Conservation (phyloP, 1,140 invertebrate genomes). For the Halesus radiatus region DNA sequence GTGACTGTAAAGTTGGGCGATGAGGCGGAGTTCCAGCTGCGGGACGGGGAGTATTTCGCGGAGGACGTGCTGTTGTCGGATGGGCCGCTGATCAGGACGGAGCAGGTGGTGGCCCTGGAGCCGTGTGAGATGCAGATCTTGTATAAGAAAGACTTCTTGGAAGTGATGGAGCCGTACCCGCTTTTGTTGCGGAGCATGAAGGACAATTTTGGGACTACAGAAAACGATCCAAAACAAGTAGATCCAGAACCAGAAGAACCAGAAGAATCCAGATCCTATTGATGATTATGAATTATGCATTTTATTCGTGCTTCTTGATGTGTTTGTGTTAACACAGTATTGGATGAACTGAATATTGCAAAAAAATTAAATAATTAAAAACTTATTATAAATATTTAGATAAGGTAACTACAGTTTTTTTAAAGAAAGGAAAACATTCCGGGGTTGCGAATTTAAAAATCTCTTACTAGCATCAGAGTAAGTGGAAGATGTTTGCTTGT, state of each 20-base stretch:
- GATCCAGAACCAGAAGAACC: not conserved
- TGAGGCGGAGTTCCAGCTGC: constrained; percentile 71
- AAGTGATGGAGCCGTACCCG: not conserved
- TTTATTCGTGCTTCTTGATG: too few relatives aligned
- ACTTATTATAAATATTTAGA: too few relatives aligned
- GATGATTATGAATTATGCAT: not conserved
- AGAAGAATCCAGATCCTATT: not conserved
- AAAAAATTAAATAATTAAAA: too few relatives aligned
- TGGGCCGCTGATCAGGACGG: constrained; percentile 64
- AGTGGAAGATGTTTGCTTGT: too few relatives aligned
- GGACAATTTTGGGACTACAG: not conserved
- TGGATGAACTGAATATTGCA: too few relatives aligned
- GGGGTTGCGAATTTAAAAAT: too few relatives aligned
- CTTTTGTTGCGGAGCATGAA: not conserved
- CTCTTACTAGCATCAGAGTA: too few relatives aligned
- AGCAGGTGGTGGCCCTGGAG: constrained; percentile 71
- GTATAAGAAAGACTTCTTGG: not conserved
- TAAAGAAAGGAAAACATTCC: too few relatives aligned
- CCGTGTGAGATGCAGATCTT: constrained; percentile 16
- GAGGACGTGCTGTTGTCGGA: constrained; percentile 70
- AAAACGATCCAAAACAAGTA: not conserved
- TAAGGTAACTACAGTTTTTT: too few relatives aligned
- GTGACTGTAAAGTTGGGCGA: constrained; percentile 71
- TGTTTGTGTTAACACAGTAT: too few relatives aligned
- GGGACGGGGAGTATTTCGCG: constrained; percentile 70